phyloP scores from a whole-genome alignment of 53 echinoderm and acorn worm genomes.

The Crossaster papposus region DNA sequence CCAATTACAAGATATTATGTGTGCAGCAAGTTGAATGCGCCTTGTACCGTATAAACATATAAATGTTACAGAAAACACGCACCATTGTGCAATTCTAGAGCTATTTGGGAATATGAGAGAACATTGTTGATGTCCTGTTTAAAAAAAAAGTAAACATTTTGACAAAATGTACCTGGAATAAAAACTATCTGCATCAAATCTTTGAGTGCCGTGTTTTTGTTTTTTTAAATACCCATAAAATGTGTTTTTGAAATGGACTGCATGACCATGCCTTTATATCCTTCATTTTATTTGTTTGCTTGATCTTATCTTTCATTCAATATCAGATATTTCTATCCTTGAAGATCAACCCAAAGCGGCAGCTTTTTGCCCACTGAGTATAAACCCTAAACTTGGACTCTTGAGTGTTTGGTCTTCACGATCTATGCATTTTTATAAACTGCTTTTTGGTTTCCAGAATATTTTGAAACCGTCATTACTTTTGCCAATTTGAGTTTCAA shows the following conservation, averaged over 20 bases:
- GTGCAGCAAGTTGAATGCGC: constrained; percentile 44
- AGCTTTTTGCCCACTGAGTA: no score
- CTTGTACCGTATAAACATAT: constrained; percentile 7
- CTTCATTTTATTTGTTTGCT: no score
- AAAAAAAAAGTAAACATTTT: constrained; percentile 17
- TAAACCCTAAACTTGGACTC: no score
- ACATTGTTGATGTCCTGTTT: neutral
- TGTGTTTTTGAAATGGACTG: neutral
- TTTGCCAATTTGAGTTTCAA: neutral
- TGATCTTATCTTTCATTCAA: no score
- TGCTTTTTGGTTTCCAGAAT: neutral
- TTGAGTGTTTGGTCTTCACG: no score
- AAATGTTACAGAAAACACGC: neutral
- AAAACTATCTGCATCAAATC: constrained; percentile 15
- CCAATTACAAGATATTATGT: constrained; percentile 15
- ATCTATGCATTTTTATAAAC: neutral
- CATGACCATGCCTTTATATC: no score
- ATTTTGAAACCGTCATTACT: neutral
- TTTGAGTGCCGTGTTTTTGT: neutral
- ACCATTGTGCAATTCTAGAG: neutral
- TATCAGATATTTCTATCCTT: no score
- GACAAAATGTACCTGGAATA: constrained; percentile 26
- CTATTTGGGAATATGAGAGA: neutral
- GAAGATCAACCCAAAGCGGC: no score
- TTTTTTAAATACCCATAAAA: no score